A percentile compares a stretch with the other conserved stretches of the same genome.
These are phyloP conservation scores for Chalcis sispes DNA, from an alignment of 2,888 invertebrate genomes.

Conservation along the genomic window DNA sequence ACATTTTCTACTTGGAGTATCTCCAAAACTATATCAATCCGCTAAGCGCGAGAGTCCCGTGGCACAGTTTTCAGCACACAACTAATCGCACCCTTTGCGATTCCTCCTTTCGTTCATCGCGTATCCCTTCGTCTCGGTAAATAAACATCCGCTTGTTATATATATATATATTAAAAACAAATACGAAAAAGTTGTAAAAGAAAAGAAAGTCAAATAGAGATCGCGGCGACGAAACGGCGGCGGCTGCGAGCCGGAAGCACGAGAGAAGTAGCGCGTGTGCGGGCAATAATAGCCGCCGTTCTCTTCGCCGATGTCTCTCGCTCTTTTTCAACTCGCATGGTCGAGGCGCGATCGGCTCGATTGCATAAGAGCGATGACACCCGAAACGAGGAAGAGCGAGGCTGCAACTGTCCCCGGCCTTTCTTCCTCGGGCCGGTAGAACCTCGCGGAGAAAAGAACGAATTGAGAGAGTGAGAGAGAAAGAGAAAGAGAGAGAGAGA, in stretches of 20 bases:
- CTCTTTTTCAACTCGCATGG: neutral
- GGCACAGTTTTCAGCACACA: neutral
- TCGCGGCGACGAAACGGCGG: too few species aligned
- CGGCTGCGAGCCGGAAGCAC: too few species aligned
- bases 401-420: conserved; percentile 67
- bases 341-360: conserved; percentile 4
- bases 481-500: neutral
- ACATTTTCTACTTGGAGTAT: neutral
- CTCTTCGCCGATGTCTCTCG: too few species aligned
- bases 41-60: neutral
- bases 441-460: too few species aligned
- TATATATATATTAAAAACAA: too few species aligned
- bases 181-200: too few species aligned
- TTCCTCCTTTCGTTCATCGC: neutral
- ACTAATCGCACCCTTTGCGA: neutral
- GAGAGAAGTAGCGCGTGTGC: too few species aligned
- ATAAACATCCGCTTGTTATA: too few species aligned
- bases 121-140: neutral
- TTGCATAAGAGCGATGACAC: conserved; percentile 68
- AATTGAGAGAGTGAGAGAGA: conserved; percentile 3
- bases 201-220: too few species aligned
- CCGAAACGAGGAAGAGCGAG: conserved; percentile 70
- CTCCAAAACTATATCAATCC: neutral
- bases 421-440: too few species aligned
- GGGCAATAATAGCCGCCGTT: too few species aligned